Conservation (phyloP, 2,113 vertebrate species). For the Passer domesticus region DNA sequence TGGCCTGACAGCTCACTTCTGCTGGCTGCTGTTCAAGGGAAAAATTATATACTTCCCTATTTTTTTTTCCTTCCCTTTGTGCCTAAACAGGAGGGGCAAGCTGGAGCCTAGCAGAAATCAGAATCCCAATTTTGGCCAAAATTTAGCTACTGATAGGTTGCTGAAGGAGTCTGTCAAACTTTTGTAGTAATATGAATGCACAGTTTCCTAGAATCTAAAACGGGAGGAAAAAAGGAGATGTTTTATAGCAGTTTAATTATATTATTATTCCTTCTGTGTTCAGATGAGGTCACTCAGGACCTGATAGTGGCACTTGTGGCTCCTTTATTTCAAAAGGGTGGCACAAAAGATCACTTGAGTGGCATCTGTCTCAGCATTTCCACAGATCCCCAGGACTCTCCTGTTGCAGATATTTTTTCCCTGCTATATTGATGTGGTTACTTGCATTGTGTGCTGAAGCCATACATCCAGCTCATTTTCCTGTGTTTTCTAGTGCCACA, state of each 20-base stretch:
- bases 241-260: background rate
- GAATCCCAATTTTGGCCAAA: background rate
- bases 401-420: background rate
- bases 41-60: background rate
- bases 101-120: background rate
- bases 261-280: background rate
- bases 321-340: background rate
- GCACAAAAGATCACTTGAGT: background rate
- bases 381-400: background rate
- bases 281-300: background rate
- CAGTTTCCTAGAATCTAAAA: background rate
- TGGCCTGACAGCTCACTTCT: background rate
- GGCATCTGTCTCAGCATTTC: background rate
- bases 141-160: background rate
- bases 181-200: background rate
- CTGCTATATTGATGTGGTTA: accelerated
- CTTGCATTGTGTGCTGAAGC: background rate
- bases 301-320: background rate
- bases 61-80: background rate
- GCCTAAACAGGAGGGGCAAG: background rate
- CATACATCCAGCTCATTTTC: background rate
- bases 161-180: background rate
- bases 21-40: background rate
- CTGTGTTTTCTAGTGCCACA: background rate
- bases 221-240: no score